These are phyloP conservation scores for Zoanthus sansibaricus DNA, from an alignment of 92 coral and sea anemone genomes.

Conservation along the genomic window DNA sequence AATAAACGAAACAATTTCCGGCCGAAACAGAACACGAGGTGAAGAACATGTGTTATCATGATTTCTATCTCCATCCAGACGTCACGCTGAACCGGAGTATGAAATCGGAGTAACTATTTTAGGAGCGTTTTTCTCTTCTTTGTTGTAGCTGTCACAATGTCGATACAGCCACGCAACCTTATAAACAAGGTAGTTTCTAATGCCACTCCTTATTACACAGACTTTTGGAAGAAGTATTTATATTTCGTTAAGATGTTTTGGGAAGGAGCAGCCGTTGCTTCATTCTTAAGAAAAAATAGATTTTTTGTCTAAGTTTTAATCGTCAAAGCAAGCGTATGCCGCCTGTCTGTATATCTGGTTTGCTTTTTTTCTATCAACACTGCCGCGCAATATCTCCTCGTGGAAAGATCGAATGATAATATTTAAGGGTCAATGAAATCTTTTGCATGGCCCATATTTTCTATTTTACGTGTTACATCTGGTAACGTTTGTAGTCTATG, in stretches of 20 bases:
- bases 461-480: background rate
- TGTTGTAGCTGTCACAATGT: conserved; percentile 20
- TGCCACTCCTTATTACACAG: background rate
- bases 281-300: background rate
- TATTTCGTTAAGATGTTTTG: background rate
- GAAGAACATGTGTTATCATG: conserved; percentile 2
- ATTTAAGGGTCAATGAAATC: background rate
- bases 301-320: background rate
- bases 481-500: background rate
- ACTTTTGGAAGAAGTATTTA: background rate
- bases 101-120: conserved; percentile 24
- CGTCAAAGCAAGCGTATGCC: background rate
- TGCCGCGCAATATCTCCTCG: background rate
- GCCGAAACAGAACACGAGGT: background rate
- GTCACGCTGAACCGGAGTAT: conserved; percentile 36
- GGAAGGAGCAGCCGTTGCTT: background rate
- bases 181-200: background rate
- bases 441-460: background rate
- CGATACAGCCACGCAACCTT: conserved; percentile 31
- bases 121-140: background rate
- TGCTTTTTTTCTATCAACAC: background rate
- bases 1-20: conserved; percentile 27
- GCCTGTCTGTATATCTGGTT: background rate
- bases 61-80: conserved; percentile 24
- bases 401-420: conserved; percentile 27